A percentile compares a stretch with the other conserved stretches of the same genome.
These are phyloP conservation scores for Chymomyza costata DNA, from an alignment of 1,140 invertebrate species.

Conservation along the genomic window DNA sequence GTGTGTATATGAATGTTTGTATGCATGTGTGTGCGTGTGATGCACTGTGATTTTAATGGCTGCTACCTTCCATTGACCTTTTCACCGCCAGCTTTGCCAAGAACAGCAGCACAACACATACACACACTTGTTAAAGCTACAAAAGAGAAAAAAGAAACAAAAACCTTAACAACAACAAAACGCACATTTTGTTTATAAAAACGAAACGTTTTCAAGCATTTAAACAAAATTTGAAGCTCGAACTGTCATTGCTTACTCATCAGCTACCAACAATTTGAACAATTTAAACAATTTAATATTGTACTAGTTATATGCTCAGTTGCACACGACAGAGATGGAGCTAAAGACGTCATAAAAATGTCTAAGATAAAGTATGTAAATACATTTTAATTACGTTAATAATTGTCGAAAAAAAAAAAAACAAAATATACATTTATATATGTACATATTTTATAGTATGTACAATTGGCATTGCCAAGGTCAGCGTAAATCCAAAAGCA, in stretches of 20 bases:
- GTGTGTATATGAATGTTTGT: conserved; percentile 2
- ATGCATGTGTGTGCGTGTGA: conserved; percentile 12
- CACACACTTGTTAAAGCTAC: conserved; percentile 13
- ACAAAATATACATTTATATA: no score
- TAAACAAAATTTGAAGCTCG: conserved; percentile 16
- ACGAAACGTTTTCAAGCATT: no score
- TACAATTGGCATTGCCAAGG: conserved; percentile 70
- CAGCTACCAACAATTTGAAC: conserved; percentile 28
- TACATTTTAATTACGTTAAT: conserved; percentile 74
- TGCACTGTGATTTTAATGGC: conserved; percentile 39
- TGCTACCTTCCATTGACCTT: conserved; percentile 60
- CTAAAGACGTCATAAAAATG: conserved; percentile 48
- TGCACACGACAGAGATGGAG: conserved; percentile 43
- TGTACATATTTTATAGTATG: no score
- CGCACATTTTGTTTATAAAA: no score
- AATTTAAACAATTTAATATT: conserved; percentile 8
- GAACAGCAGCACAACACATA: conserved; percentile 26
- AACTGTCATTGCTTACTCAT: conserved; percentile 19
- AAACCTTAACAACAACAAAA: conserved; percentile 6
- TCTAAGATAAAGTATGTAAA: conserved; percentile 65
- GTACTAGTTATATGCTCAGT: conserved; percentile 49
- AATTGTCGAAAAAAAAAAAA: conserved; percentile 57
- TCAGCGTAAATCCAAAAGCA: conserved; percentile 17
- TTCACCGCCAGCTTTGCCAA: conserved; percentile 40
- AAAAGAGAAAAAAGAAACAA: conserved; percentile 30